These are phyloP conservation scores for Cantharis nigra DNA, from an alignment of 2,888 invertebrate genomes.

Conservation along the genomic window DNA sequence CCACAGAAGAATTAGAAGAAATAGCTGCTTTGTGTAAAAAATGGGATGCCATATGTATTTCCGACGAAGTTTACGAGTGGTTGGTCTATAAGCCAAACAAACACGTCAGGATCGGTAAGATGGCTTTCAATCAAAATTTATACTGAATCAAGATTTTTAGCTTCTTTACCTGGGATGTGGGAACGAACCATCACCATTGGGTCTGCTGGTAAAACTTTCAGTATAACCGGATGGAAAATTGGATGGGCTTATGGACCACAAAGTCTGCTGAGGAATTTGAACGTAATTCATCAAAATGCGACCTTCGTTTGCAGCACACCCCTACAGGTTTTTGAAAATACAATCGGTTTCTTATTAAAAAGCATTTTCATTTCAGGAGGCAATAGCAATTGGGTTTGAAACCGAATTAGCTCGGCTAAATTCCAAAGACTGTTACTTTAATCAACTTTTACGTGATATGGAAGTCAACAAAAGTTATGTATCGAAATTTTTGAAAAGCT, in stretches of 20 bases:
- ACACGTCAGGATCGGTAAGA: slow-evolving; percentile 86
- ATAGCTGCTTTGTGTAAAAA: slow-evolving; percentile 91
- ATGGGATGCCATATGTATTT: slow-evolving; percentile 86
- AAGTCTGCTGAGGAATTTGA: slow-evolving; percentile 76
- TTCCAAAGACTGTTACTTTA: slow-evolving; percentile 81
- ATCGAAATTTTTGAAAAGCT: slow-evolving; percentile 72
- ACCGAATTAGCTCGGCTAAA: slow-evolving; percentile 73
- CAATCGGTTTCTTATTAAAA: not conserved
- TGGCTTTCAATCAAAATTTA: not conserved
- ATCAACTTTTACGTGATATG: slow-evolving; percentile 74
- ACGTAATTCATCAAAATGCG: slow-evolving; percentile 92
- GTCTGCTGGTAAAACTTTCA: slow-evolving; percentile 97
- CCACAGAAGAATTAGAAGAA: slow-evolving; percentile 66
- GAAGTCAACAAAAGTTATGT: slow-evolving; percentile 79
- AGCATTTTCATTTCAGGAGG: slow-evolving; percentile 70
- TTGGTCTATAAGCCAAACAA: slow-evolving; percentile 81
- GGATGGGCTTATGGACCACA: slow-evolving; percentile 96
- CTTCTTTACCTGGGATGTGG: slow-evolving; percentile 95
- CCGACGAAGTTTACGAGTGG: slow-evolving; percentile 93
- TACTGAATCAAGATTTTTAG: slow-evolving; percentile 54
- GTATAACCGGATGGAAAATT: slow-evolving; percentile 95
- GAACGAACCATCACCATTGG: slow-evolving; percentile 96
- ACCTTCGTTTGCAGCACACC: slow-evolving; percentile 92
- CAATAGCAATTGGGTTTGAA: slow-evolving; percentile 88
- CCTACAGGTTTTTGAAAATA: slow-evolving; percentile 68